Conservation (phyloP, 2,113 vertebrate species). For the Saguinus imperator region DNA sequence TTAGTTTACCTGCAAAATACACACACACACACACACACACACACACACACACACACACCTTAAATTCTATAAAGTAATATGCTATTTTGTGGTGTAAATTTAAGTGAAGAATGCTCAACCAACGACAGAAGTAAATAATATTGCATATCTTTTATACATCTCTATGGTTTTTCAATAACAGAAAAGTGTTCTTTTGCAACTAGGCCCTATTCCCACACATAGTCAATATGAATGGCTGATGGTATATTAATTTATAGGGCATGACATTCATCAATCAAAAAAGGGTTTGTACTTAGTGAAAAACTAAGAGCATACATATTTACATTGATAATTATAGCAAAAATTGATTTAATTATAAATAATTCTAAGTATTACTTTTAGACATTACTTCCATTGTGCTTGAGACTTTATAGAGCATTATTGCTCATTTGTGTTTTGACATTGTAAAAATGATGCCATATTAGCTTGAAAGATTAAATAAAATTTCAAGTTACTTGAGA, state of each 20-base stretch:
- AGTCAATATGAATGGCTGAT: background rate
- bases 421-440: conserved; percentile 12
- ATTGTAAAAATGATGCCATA: background rate
- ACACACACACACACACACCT: background rate
- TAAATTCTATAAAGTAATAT: conserved; percentile 11
- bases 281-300: background rate
- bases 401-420: background rate
- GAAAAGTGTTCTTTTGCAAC: background rate
- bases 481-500: background rate
- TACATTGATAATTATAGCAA: background rate
- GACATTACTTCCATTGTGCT: background rate
- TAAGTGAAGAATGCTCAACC: background rate
- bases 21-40: too few relatives aligned
- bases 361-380: background rate
- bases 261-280: background rate
- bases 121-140: background rate
- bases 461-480: background rate
- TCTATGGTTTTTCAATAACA: background rate
- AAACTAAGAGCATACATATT: background rate
- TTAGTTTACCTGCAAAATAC: background rate
- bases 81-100: background rate
- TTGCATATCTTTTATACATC: background rate
- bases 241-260: background rate
- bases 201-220: background rate
- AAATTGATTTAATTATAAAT: background rate